Evolutionary conservation across 2,888 invertebrate species (phyloP), one percentile per base, ranked within the genome.

Genomic region (Pseudoips prasinana): DNA sequence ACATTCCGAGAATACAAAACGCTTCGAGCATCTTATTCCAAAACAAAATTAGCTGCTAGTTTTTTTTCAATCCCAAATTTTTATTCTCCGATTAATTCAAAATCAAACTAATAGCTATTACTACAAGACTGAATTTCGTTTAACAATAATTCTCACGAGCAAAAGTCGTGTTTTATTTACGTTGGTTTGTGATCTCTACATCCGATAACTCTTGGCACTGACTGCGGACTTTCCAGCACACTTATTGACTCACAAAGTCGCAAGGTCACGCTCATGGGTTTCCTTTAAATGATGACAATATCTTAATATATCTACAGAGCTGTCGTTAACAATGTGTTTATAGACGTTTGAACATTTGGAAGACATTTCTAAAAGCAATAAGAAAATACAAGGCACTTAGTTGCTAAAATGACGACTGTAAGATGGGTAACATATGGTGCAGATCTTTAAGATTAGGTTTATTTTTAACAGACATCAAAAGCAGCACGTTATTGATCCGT

Each of bases 201-300:
- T 10, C 23, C 8, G 54, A 55, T 58, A 38, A 33, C 17, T 27
- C 5, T 55, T 55, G 52, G 57, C 60, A 56, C 35, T 11, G 22
- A 30, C 20, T 11, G 25, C 10, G 33, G 36, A 59, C 47, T 59
- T 59, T 55, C 59, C 57, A 50, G 34, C 34, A 33, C 24, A 35
- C 26, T 30, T 22, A 20, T 36, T 36, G 40, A 31, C 9, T 39
- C 33, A 31, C 46, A 39, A 50, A 51, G 59, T 43, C 51, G 35
- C 10, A 1, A 22, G 1, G 22, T 35, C 30, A 20, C 42, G 34
- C 19, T 41, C 31, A 57, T 48, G 19, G 24, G 25, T 32, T 47
- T 44, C 48, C 26, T 35, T 22, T 29, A 22, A 39, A 25, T 10
- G 31, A 38, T 43, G 38, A 49, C 56, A 50, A 24, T 32, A 20